phyloP scores from a whole-genome alignment of 2,113 vertebrate genomes.

The Diphyllodes magnificus region DNA sequence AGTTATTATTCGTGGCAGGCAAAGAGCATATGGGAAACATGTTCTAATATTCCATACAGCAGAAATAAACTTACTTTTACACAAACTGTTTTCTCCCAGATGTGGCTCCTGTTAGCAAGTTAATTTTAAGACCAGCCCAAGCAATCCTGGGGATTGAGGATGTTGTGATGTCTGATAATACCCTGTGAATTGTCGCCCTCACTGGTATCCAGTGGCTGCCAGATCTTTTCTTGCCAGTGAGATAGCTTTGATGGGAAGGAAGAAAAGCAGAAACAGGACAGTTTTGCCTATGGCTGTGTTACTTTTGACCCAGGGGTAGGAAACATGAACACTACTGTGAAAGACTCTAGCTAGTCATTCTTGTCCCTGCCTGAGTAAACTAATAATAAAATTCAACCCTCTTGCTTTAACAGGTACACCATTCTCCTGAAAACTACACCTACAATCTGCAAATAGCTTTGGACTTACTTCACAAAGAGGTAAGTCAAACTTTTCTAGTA shows the following conservation, averaged over 20 bases:
- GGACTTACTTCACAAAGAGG: conserved; percentile 75
- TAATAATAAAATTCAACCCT: not conserved
- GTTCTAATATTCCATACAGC: not conserved
- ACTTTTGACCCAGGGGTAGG: not conserved
- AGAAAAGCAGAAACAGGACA: not conserved
- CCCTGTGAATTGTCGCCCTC: not conserved
- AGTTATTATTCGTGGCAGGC: not conserved
- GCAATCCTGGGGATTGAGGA: not conserved
- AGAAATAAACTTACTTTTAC: not conserved
- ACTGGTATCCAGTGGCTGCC: not conserved
- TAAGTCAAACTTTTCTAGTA: not conserved
- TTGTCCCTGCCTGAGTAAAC: not conserved
- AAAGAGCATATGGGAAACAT: not conserved
- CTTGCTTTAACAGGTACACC: conserved; percentile 24
- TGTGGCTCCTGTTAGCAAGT: not conserved
- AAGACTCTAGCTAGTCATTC: not conserved
- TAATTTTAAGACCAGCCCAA: not conserved
- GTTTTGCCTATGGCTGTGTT: not conserved
- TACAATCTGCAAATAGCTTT: conserved; percentile 51
- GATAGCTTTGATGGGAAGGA: not conserved
- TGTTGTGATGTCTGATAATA: not conserved
- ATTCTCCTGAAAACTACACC: conserved; percentile 68
- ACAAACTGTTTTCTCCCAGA: not conserved
- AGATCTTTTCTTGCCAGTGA: not conserved
- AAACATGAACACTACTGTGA: not conserved